Conservation (phyloP, 2,113 vertebrate species). For the Macroglossus sobrinus region DNA sequence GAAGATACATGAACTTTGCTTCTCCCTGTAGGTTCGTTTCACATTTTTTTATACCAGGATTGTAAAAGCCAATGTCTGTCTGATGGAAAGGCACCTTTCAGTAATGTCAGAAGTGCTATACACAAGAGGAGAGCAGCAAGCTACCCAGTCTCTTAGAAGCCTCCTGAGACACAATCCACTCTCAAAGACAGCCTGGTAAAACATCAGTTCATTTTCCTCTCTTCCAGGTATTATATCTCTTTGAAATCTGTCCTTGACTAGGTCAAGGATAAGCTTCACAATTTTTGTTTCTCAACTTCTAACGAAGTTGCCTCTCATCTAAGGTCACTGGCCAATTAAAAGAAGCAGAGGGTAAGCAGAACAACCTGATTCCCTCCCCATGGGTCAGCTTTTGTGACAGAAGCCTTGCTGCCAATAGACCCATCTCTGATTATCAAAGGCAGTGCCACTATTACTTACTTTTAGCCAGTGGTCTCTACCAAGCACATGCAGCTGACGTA, state of each 20-base stretch:
- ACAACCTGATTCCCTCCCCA: fast-evolving
- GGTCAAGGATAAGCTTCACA: not conserved
- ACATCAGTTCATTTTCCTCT: not conserved
- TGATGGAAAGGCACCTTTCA: not conserved
- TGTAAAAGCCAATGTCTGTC: not conserved
- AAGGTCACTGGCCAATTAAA: not conserved
- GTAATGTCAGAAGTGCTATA: not conserved
- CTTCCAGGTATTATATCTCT: not conserved
- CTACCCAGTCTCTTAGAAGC: not conserved
- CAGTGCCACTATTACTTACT: not conserved
- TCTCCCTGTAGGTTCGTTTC: not conserved
- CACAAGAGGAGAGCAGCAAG: not conserved
- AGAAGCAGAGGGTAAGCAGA: not conserved
- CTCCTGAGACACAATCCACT: not conserved
- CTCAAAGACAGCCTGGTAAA: not conserved
- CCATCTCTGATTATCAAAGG: not conserved
- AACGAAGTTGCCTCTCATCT: not conserved
- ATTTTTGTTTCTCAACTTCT: constrained; percentile 17
- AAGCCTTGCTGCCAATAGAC: not conserved
- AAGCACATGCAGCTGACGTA: not conserved
- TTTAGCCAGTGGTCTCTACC: not conserved
- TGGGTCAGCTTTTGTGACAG: not conserved
- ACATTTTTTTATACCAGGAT: not conserved
- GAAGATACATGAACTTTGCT: not conserved
- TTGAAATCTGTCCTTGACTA: constrained; percentile 38